These are phyloP conservation scores for Leptinotarsa tumamoca DNA, from an alignment of 2,888 invertebrate genomes.

Conservation along the genomic window DNA sequence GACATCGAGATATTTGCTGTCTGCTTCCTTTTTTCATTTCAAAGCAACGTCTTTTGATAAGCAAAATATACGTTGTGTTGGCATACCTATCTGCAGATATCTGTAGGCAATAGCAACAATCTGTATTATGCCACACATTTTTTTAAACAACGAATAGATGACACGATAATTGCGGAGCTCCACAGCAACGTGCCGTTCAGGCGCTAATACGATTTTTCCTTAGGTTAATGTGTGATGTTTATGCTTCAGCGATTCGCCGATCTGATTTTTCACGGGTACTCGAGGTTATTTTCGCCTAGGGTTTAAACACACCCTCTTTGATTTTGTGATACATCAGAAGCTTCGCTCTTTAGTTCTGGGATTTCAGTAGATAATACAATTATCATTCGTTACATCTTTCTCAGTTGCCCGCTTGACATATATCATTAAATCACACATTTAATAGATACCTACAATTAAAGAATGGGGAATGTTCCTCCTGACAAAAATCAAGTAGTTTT, in stretches of 20 bases:
- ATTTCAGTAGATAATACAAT: conserved; percentile 6
- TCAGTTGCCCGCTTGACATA: too few relatives aligned
- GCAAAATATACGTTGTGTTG: conserved; percentile 27
- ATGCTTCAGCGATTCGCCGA: conserved; percentile 10
- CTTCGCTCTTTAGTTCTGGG: background rate
- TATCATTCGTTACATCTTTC: background rate
- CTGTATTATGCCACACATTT: background rate
- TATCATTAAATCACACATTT: too few relatives aligned
- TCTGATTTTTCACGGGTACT: conserved; percentile 6
- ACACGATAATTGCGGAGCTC: conserved; percentile 20
- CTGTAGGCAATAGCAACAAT: conserved; percentile 12
- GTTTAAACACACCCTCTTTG: conserved; percentile 1
- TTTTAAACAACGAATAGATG: conserved; percentile 3
- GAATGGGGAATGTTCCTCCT: too few relatives aligned
- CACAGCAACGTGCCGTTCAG: background rate
- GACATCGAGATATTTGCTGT: background rate
- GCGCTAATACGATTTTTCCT: conserved; percentile 10
- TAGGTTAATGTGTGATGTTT: conserved; percentile 14
- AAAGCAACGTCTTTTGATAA: conserved; percentile 18
- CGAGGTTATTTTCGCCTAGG: background rate
- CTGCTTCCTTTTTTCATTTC: background rate
- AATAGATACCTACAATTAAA: too few relatives aligned
- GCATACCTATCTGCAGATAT: conserved; percentile 4
- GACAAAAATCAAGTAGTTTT: too few relatives aligned
- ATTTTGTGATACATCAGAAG: background rate